Percentiles rank a stretch among this genome's conserved stretches.
Conservation (phyloP, 2,888 invertebrate species). For the Pyrochroa serraticornis region DNA sequence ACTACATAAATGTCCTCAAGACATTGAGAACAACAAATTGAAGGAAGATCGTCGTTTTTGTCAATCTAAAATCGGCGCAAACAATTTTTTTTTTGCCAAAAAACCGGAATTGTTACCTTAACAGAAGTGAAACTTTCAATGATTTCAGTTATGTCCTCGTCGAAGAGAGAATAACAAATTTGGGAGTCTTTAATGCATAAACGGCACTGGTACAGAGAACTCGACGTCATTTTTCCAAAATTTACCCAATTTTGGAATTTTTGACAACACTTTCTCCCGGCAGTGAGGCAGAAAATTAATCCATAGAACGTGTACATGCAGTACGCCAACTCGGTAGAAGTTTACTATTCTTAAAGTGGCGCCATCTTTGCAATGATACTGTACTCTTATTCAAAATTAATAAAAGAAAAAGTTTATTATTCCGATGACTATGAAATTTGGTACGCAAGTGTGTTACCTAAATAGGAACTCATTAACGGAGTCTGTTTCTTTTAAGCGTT, state of each 20-base stretch:
- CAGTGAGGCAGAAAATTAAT: no score
- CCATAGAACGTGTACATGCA: no score
- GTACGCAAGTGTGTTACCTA: no score
- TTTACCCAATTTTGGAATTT: not conserved
- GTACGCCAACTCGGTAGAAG: no score
- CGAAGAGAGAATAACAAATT: conserved; percentile 41
- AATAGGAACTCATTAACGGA: no score
- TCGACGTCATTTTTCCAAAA: no score
- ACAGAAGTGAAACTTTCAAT: conserved; percentile 47
- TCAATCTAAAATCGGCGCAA: conserved; percentile 35
- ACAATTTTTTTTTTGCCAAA: conserved; percentile 5
- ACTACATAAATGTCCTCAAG: conserved; percentile 44
- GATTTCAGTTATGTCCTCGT: conserved; percentile 44
- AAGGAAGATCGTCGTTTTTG: conserved; percentile 44
- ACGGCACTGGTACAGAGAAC: conserved; percentile 39
- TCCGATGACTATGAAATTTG: no score
- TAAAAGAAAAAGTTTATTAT: no score
- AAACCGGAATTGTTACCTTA: conserved; percentile 38
- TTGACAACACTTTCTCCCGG: not conserved
- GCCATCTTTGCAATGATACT: no score
- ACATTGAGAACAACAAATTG: conserved; percentile 46
- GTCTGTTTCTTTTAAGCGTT: no score
- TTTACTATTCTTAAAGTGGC: no score
- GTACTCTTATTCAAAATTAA: no score
- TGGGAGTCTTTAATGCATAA: conserved; percentile 43